A percentile compares a stretch with the other conserved stretches of the same genome.
These are phyloP conservation scores for Pseudolycoriella hygida DNA, from an alignment of 2,888 invertebrate species.

Conservation along the genomic window DNA sequence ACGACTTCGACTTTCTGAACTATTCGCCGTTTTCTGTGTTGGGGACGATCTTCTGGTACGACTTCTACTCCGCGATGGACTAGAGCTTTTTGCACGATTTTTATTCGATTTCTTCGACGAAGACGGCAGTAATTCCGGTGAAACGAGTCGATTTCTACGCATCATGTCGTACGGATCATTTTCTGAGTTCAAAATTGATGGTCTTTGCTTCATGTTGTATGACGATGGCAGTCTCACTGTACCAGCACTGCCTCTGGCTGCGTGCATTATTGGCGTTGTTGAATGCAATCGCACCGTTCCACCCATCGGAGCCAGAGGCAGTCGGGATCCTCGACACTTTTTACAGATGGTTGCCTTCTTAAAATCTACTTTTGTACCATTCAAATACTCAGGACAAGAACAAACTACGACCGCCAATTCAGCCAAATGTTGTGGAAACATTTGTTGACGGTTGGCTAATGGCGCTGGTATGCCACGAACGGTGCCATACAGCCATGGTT, in stretches of 20 bases:
- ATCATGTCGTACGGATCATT: slow-evolving; percentile 70
- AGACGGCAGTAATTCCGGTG: slow-evolving; percentile 38
- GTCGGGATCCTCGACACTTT: slow-evolving; percentile 65
- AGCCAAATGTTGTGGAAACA: not conserved
- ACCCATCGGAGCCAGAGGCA: slow-evolving; percentile 51
- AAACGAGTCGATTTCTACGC: slow-evolving; percentile 54
- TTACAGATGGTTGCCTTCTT: slow-evolving; percentile 64
- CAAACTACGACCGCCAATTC: slow-evolving; percentile 30
- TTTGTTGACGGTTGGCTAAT: slow-evolving; percentile 10
- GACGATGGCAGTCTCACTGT: slow-evolving; percentile 42
- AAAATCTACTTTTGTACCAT: slow-evolving; percentile 54
- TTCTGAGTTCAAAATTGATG: slow-evolving; percentile 44
- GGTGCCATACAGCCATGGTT: slow-evolving; percentile 73
- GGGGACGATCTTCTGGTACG: slow-evolving; percentile 29
- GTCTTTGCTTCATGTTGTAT: slow-evolving; percentile 21
- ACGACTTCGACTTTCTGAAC: slow-evolving; percentile 30
- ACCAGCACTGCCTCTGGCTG: slow-evolving; percentile 32
- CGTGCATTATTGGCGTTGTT: slow-evolving; percentile 15
- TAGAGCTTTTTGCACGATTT: slow-evolving; percentile 37
- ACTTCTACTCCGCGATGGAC: slow-evolving; percentile 36
- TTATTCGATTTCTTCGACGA: slow-evolving; percentile 32
- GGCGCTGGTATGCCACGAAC: slow-evolving; percentile 38
- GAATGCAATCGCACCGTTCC: slow-evolving; percentile 44
- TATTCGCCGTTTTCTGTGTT: slow-evolving; percentile 21
- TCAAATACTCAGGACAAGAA: slow-evolving; percentile 64